These are phyloP conservation scores for Branchipolynoe longqiensis DNA, from an alignment of 2,888 invertebrate genomes.

Conservation along the genomic window DNA sequence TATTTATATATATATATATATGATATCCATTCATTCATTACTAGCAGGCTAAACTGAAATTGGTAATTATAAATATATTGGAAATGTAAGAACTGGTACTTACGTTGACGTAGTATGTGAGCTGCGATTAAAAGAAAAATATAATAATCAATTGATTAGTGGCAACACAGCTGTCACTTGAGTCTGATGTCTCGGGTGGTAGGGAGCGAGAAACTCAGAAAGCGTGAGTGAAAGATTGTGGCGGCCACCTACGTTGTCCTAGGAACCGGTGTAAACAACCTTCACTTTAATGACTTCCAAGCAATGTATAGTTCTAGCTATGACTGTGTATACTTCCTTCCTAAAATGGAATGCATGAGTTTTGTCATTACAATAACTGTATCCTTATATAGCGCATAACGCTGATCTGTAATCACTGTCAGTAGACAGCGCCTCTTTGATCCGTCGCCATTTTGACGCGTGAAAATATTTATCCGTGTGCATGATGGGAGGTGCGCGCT, in stretches of 20 bases:
- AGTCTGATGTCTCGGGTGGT: too few species aligned
- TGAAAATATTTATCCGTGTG: slow-evolving; percentile 48
- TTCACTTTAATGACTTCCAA: not conserved
- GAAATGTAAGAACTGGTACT: too few species aligned
- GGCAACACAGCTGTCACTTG: too few species aligned
- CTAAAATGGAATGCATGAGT: not conserved
- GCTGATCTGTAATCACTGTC: not conserved
- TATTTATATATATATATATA: too few species aligned
- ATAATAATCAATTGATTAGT: too few species aligned
- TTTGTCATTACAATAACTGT: not conserved
- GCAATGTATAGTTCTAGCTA: not conserved
- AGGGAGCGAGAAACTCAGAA: too few species aligned
- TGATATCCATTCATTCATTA: too few species aligned
- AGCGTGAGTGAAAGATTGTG: too few species aligned
- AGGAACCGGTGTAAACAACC: slow-evolving; percentile 62
- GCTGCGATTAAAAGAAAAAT: too few species aligned
- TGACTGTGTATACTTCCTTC: not conserved
- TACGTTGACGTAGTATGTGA: too few species aligned
- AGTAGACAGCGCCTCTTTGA: not conserved
- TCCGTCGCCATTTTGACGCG: slow-evolving; percentile 46
- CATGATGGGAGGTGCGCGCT: slow-evolving; percentile 27
- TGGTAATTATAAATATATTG: too few species aligned
- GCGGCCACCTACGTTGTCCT: slow-evolving; percentile 57
- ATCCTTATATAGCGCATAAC: not conserved
- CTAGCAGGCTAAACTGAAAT: too few species aligned